Evolutionary conservation across 92 coral and sea anemone species (phyloP), one percentile per base, ranked within the genome.

Genomic region (Porites divaricata): DNA sequence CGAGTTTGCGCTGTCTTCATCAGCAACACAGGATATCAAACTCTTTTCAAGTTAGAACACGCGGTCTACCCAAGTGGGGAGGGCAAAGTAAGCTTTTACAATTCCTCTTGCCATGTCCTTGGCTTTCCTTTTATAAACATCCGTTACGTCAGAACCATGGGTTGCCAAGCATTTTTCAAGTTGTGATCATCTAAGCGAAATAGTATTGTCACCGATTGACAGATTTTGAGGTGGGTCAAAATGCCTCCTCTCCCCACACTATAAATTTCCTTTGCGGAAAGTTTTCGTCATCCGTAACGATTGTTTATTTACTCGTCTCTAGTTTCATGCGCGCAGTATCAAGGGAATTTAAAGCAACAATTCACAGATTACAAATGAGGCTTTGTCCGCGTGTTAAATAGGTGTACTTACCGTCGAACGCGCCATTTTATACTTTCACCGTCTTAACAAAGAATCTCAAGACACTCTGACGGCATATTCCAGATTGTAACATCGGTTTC

Each of bases 261-360:
- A 19, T 8, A 9, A 20, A 54, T 80, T 82, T 63, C 79, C 25
- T 63, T 45, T 72, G 77, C 24, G 78, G 67, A 77, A 70, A 70
- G 77, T 71, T 72, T 81, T 35, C 58, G 70, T 77, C 61, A 25
- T 41, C 69, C 77, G 58, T 25, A 57, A 68, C 62, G 9, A 20
- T 22, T 71, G 78, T 81, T 81, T 80, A 80, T 69, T 67, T 68
- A 67, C 16, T 1, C 8, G 76, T 76, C 64, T 80, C 76, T 67
- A 28, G 57, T 80, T 80, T 67, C 85, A 80, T 17, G 19, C 54
- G 24, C 61, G 50, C 25, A 80, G 63, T 61, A 50, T 74, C 68
- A 58, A n/a, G 86, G 77, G 86, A 56, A 81, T 81, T 17, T 48
- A 17, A 19, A 56, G 74, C 16, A 57, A 70, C 85, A 80, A 15